Evolutionary conservation across 2,888 invertebrate genomes (phyloP), one percentile per base, ranked within the genome.

Genomic region (Cryptus armator): DNA sequence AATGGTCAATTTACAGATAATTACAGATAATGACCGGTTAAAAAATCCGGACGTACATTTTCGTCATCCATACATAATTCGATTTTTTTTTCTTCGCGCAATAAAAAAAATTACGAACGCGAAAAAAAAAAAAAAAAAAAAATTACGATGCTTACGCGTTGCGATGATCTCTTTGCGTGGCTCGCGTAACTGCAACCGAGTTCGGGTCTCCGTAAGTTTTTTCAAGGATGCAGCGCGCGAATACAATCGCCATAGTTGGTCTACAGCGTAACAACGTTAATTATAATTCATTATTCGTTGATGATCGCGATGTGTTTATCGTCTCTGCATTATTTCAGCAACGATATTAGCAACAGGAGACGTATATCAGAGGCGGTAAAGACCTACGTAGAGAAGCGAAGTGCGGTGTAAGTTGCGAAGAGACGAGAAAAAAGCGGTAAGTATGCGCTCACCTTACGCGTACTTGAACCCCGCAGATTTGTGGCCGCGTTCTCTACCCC

Each of bases 381-480:
- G 6, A 37, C 37, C 14, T 29, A 32, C n/a, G 29, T 46, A 29
- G 12, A 44, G 59, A 37, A 51, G 24, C 2, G 72, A 12, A 72
- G 32, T 48, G 51, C 53, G 16, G 71, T 56, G 46, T 14, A 14
- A 76, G 71, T 53, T 64, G 32, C 29, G 77, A 14, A 43, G 51
- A 64, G 48, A 59, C 9, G 64, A 51, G 32, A 59, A 53, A 48
- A 43, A 44, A 44, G 14, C 16, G 46, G 43, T 19, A 74, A 66
- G 74, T 70, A 43, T 48, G 56, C 75, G 59, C 75, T 81, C 66
- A 75, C 56, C 70, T 72, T 71, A 66, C 64, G 83, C 88, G 91
- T 92, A 91, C 92, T 92, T 91, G 91, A 91, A 92, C 90, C 87
- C 86, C 56, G 56, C 46, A 88, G 88, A 89, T 91, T 90, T 89